Conservation (phyloP, 2,797 vertebrate genomes). For the Phaenicophaeus curvirostris region DNA sequence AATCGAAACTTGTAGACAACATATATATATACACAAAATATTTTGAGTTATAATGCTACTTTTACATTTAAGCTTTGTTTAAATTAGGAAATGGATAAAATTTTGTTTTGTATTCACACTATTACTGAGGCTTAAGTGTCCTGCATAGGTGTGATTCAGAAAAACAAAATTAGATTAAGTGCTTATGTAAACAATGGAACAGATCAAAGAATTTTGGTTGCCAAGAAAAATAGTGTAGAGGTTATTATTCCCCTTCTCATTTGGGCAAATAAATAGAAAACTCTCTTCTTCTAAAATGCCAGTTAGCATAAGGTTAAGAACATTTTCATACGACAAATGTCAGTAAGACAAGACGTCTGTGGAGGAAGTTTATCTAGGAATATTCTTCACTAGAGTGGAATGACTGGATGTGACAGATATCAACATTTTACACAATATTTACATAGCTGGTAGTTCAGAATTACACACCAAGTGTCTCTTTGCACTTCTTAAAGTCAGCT, state of each 20-base stretch:
- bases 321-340: background rate
- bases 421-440: background rate
- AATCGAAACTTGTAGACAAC: background rate
- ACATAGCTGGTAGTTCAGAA: background rate
- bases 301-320: background rate
- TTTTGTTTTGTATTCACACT: background rate
- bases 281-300: background rate
- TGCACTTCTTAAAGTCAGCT: background rate
- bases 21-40: background rate
- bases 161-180: background rate
- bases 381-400: background rate
- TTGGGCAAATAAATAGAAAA: background rate
- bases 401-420: background rate
- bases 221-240: background rate
- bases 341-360: background rate
- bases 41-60: background rate
- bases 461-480: background rate
- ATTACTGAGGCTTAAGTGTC: background rate
- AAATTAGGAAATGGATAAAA: background rate
- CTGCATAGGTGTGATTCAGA: background rate
- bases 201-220: background rate
- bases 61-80: background rate
- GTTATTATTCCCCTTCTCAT: background rate
- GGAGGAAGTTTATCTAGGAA: background rate
- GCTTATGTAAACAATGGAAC: background rate